Evolutionary conservation across 2,888 invertebrate species (phyloP), one percentile per base, ranked within the genome.

Genomic region (Camptogramma bilineatum): DNA sequence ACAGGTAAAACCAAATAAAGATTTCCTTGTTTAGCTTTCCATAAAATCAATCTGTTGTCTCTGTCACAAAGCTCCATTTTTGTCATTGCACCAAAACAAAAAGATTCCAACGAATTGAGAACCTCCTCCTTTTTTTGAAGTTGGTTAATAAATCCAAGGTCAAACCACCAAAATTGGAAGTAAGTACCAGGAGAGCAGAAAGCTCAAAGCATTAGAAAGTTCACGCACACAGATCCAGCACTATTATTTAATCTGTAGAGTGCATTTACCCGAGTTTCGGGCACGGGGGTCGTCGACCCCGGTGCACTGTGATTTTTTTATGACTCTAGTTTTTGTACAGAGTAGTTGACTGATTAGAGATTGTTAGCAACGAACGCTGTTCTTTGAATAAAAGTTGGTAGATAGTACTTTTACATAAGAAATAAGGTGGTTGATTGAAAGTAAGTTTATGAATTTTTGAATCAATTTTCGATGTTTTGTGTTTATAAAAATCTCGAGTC

Each of bases 251-350:
- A 39, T 39, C 34, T 39, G 34, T 39, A 13, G 84, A 85, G 86
- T 85, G 85, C 86, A 84, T 80, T 72, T 83, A 86, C 81, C 83
- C 85, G 79, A 77, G 80, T 82, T 85, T 85, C 83, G 85, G 85
- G 83, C 83, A 79, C 80, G 76, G 68, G 64, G 84, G 78, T 72
- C 81, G 52, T 72, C 75, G 83, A 80, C 78, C 84, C 71, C 74
- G 73, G 70, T 73, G 73, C 79, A 81, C 80, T 84, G 82, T 84
- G 83, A 85, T 86, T 85, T 86, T 86, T 86, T 86, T 85, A 84
- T 84, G 84, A 77, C 74, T 74, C 71, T 73, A 73, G 71, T 66
- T 72, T 71, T 64, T 70, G 79, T 78, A 75, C 74, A 52, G 18
- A 62, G 46, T 57, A 56, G 60, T 57, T 50, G 19, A 34, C 52